Conservation (phyloP, 2,888 invertebrate genomes). For the Drosophila picticornis region DNA sequence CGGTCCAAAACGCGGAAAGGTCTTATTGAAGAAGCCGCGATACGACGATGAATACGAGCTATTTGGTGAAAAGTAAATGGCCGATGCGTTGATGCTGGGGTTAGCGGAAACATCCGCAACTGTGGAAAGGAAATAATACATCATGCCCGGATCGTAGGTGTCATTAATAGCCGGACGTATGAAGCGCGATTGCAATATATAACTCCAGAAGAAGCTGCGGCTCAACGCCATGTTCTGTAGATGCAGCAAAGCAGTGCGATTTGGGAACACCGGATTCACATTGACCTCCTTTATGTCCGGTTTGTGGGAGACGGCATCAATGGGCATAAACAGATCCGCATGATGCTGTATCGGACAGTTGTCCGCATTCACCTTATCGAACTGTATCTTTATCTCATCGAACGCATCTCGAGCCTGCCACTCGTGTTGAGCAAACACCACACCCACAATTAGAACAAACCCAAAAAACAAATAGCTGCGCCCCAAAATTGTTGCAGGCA, state of each 20-base stretch:
- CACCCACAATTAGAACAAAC: constrained; percentile 86
- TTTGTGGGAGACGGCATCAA: constrained; percentile 94
- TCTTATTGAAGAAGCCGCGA: constrained; percentile 97
- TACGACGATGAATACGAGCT: constrained; percentile 97
- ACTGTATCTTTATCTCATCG: constrained; percentile 93
- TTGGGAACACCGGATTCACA: constrained; percentile 97
- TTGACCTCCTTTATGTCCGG: constrained; percentile 97
- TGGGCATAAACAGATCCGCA: constrained; percentile 93
- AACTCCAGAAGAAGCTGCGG: constrained; percentile 98
- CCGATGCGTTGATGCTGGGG: constrained; percentile 95
- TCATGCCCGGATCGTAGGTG: constrained; percentile 98
- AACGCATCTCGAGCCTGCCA: constrained; percentile 97
- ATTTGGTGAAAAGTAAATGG: constrained; percentile 97
- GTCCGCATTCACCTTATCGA: constrained; percentile 93
- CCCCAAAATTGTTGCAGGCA: constrained; percentile 80
- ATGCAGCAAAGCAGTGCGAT: constrained; percentile 96
- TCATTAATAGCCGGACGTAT: constrained; percentile 96
- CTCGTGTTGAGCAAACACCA: constrained; percentile 94
- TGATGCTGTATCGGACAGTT: constrained; percentile 96
- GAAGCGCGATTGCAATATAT: constrained; percentile 95
- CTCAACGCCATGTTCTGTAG: constrained; percentile 98
- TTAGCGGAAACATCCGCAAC: constrained; percentile 98
- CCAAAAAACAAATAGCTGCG: constrained; percentile 83
- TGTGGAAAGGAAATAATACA: constrained; percentile 98
- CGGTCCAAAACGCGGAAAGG: constrained; percentile 97